Evolutionary conservation across 2,113 vertebrate species (phyloP).

Genomic region (Otocyon megalotis): DNA sequence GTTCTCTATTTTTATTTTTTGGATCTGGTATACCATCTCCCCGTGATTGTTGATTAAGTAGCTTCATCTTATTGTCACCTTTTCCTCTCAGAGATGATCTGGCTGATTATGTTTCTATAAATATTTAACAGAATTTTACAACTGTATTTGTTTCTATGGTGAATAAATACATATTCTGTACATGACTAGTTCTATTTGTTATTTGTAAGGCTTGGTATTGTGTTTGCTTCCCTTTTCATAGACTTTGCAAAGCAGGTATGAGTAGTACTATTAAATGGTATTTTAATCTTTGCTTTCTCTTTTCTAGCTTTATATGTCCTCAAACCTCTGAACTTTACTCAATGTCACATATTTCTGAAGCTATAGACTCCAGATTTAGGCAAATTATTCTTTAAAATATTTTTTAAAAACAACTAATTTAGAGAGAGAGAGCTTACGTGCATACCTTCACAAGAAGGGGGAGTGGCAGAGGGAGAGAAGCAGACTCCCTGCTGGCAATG

Average conservation of each 20-base stretch:
- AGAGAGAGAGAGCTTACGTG: not conserved
- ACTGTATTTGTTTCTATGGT: not conserved
- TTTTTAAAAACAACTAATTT: not conserved
- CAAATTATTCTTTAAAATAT: not conserved
- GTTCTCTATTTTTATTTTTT: not conserved
- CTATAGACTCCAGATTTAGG: slow-evolving; percentile 17
- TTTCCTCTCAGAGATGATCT: slow-evolving; percentile 35
- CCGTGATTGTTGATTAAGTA: not conserved
- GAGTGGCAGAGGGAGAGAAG: not conserved
- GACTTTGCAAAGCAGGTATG: not conserved
- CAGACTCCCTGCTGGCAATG: not conserved
- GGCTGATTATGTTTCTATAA: slow-evolving; percentile 20
- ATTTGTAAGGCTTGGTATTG: not conserved
- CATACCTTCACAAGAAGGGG: not conserved
- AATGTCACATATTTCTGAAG: not conserved
- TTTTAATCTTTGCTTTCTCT: slow-evolving; percentile 50
- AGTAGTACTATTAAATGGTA: slow-evolving; percentile 19
- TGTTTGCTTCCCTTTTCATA: slow-evolving; percentile 8
- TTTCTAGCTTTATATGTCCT: slow-evolving; percentile 12
- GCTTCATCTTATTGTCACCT: slow-evolving; percentile 27
- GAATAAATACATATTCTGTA: not conserved
- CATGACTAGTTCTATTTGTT: not conserved
- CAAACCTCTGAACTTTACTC: slow-evolving; percentile 46
- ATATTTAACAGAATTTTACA: slow-evolving; percentile 12
- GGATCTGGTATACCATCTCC: not conserved